Conservation (phyloP, 2,113 vertebrate genomes). For the Tretioscincus oriximinensis region DNA sequence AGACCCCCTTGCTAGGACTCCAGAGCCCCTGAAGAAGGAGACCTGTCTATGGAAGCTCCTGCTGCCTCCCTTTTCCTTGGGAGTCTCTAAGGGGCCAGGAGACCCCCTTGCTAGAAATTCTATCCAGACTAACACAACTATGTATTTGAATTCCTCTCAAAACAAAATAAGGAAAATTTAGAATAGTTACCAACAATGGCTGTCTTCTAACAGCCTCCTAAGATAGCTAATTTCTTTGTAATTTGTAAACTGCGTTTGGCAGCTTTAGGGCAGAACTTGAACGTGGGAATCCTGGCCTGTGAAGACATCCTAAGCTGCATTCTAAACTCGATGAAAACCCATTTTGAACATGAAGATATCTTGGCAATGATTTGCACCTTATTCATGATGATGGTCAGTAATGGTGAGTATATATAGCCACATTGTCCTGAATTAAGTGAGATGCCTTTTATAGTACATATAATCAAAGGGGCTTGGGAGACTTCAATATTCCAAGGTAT, state of each 20-base stretch:
- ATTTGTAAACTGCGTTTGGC: slow-evolving; percentile 10
- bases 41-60: no score
- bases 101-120: no score
- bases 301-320: slow-evolving; percentile 37
- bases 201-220: background rate
- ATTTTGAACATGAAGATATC: slow-evolving; percentile 47
- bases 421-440: background rate
- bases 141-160: no score
- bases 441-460: no score
- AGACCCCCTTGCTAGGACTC: no score
- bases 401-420: slow-evolving; percentile 47
- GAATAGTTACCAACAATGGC: no score
- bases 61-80: no score
- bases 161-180: background rate
- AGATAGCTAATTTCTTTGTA: background rate
- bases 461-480: no score
- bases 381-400: slow-evolving; percentile 65
- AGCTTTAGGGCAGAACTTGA: slow-evolving; percentile 51
- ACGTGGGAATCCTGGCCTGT: background rate
- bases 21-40: no score
- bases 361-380: slow-evolving; percentile 46
- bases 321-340: slow-evolving; percentile 32
- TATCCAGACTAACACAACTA: no score
- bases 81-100: no score
- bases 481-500: no score